A percentile compares a stretch with the other conserved stretches of the same genome.
phyloP scores from a whole-genome alignment of 1,140 invertebrate genomes.

The Magallana angulata region DNA sequence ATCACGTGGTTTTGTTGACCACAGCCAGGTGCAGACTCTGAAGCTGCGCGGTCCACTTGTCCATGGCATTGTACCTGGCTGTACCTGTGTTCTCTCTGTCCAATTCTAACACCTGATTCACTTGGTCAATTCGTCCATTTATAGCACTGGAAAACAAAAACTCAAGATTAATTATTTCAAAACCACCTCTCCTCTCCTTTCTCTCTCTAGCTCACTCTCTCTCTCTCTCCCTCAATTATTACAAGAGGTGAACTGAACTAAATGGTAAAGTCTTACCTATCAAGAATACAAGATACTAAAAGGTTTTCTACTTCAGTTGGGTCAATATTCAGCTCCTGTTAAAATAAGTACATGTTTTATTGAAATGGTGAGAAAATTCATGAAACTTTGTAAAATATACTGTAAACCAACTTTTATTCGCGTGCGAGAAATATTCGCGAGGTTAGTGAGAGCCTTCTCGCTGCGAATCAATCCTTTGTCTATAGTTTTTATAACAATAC shows the following conservation, averaged over 20 bases:
- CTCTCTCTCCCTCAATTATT: background rate
- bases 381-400: too few relatives aligned
- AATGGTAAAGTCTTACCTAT: conserved; percentile 82
- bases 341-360: too few relatives aligned
- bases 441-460: too few relatives aligned
- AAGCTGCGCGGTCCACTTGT: conserved; percentile 97
- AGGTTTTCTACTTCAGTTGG: conserved; percentile 97
- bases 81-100: conserved; percentile 89
- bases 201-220: too few relatives aligned
- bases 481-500: too few relatives aligned
- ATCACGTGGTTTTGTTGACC: conserved; percentile 83
- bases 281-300: conserved; percentile 98
- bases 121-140: conserved; percentile 96
- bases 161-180: too few relatives aligned
- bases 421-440: too few relatives aligned
- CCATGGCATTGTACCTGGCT: conserved; percentile 93
- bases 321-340: conserved; percentile 89
- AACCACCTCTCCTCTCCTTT: too few relatives aligned
- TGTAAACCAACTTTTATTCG: too few relatives aligned
- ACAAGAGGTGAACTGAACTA: background rate
- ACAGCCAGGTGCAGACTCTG: conserved; percentile 92
- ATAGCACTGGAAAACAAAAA: conserved; percentile 88
- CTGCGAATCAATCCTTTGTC: too few relatives aligned
- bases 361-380: too few relatives aligned
- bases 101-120: conserved; percentile 96